Percentiles rank a stretch among this genome's conserved stretches.
These are phyloP conservation scores for Eriocheir sinensis DNA, from an alignment of 1,140 invertebrate species.

Conservation along the genomic window DNA sequence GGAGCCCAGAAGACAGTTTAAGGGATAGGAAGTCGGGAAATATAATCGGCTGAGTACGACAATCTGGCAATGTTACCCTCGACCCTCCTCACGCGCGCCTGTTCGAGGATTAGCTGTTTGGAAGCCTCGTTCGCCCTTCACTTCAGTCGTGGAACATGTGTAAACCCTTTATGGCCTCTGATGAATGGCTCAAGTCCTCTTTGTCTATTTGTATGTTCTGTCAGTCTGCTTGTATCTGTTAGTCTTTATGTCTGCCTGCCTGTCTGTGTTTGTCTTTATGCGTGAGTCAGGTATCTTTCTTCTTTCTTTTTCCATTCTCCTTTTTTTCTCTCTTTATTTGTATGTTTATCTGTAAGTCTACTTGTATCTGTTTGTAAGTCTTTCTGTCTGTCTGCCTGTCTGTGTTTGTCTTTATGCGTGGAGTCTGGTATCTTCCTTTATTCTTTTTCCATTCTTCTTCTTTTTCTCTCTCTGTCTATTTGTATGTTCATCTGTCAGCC, in stretches of 20 bases:
- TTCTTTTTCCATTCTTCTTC: constrained; percentile 34
- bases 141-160: too few species aligned
- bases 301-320: not conserved
- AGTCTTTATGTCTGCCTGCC: not conserved
- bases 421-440: not conserved
- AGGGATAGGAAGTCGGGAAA: too few species aligned
- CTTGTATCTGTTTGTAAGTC: not conserved
- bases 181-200: not conserved
- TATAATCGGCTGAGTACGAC: too few species aligned
- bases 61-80: too few species aligned
- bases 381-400: not conserved
- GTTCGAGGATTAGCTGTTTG: too few species aligned
- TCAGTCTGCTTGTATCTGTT: not conserved
- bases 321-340: not conserved
- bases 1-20: too few species aligned
- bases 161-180: too few species aligned
- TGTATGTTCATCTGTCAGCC: not conserved
- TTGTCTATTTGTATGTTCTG: not conserved
- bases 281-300: not conserved
- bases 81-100: too few species aligned
- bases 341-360: not conserved
- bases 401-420: not conserved
- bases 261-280: not conserved
- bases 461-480: constrained; percentile 49
- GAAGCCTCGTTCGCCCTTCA: too few species aligned